phyloP scores from a whole-genome alignment of 2,888 invertebrate genomes.

The Entomobrya multifasciata region DNA sequence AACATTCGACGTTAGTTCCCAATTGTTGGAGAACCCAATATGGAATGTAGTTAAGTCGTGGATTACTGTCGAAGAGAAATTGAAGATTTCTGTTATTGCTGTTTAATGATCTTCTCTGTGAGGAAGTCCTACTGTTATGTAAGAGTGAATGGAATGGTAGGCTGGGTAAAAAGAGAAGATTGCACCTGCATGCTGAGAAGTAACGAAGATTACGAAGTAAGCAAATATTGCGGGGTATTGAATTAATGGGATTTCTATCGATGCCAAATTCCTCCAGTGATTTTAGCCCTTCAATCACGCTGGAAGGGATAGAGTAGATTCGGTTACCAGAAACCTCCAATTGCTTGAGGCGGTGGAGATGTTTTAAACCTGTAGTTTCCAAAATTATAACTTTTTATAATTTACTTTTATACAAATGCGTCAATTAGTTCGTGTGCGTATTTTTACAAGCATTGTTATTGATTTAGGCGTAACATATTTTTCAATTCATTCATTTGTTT shows the following conservation, averaged over 20 bases:
- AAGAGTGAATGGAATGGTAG: slow-evolving; percentile 73
- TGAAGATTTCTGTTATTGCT: slow-evolving; percentile 62
- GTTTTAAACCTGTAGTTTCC: slow-evolving; percentile 55
- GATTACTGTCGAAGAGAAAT: slow-evolving; percentile 78
- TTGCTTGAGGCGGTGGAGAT: slow-evolving; percentile 68
- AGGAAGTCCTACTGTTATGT: not conserved
- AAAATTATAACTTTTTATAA: not conserved
- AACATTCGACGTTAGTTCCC: slow-evolving; percentile 71
- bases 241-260: slow-evolving; percentile 75
- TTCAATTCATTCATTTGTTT: too few species aligned
- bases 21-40: slow-evolving; percentile 75
- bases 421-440: too few species aligned
- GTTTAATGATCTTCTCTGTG: not conserved
- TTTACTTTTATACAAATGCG: too few species aligned
- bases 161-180: slow-evolving; percentile 75
- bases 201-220: slow-evolving; percentile 68
- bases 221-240: slow-evolving; percentile 72
- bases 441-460: too few species aligned
- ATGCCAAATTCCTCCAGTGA: slow-evolving; percentile 76
- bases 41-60: slow-evolving; percentile 76
- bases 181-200: slow-evolving; percentile 77
- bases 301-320: slow-evolving; percentile 59
- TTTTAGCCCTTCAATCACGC: slow-evolving; percentile 70
- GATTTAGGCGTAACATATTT: too few species aligned
- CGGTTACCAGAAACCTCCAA: slow-evolving; percentile 77